Conservation (phyloP, 2,113 vertebrate genomes). For the Takifugu bimaculatus region DNA sequence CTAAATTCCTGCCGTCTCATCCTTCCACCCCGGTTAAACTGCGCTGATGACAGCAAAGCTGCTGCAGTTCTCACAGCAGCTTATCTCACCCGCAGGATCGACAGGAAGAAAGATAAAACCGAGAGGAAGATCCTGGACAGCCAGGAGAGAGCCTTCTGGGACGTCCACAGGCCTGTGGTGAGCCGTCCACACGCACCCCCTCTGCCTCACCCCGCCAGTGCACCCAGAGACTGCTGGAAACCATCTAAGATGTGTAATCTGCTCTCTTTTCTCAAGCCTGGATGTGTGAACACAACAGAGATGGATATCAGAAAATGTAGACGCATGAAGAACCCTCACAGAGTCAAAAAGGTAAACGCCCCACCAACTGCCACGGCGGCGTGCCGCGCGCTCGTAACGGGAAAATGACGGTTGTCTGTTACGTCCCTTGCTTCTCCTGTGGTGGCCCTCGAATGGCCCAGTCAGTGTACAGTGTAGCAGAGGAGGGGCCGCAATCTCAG, state of each 20-base stretch:
- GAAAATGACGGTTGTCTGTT: no score
- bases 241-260: not conserved
- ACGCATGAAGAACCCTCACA: conserved; percentile 94
- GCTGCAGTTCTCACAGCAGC: conserved; percentile 23
- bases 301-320: conserved; percentile 99
- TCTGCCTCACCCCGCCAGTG: not conserved
- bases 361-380: no score
- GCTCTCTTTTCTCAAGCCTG: conserved; percentile 78
- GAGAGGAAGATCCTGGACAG: conserved; percentile 98
- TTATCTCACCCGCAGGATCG: conserved; percentile 80
- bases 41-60: not conserved
- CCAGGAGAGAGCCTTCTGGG: conserved; percentile 98
- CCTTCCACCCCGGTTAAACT: conserved; percentile 2
- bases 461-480: conserved; percentile 92
- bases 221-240: not conserved
- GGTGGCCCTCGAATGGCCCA: conserved; percentile 44
- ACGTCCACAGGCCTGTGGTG: conserved; percentile 89
- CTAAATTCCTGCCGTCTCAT: not conserved
- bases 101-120: conserved; percentile 97
- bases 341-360: conserved; percentile 88
- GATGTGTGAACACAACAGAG: conserved; percentile 98
- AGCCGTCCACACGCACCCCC: conserved; percentile 13
- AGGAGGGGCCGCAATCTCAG: conserved; percentile 85
- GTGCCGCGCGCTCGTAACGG: no score
- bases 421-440: not conserved